Base-by-base conservation (phyloP, 2,797 vertebrate genomes). In the Cottoperca gobio region DNA sequence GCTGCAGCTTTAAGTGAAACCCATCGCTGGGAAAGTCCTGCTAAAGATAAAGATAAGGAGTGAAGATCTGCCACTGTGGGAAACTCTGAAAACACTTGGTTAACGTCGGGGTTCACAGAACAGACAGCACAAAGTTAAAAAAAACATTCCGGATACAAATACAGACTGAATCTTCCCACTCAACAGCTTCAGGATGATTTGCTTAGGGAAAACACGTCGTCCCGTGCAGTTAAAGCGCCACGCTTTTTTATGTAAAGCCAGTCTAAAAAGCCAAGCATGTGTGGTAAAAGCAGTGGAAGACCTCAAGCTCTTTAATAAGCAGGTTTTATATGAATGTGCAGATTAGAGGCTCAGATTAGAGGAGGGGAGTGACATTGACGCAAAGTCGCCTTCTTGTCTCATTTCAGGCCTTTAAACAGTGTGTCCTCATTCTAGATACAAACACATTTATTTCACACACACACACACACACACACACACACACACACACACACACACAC, bases 331-430 rank as follows among this genome's bases (percentile, higher is more conserved):
- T 42, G 52, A 86, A 73, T 46, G 77, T 45, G 62, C 61, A 87
- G 90, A 90, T 91, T 89, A 85, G 14, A 86, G 79, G 74, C 71
- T 69, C 63, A 76, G 89, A 88, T 92, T 88, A 83, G 31, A 86
- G 73, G 73, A 80, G 71, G 70, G 65, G 75, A 75, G 75, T 28
- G 60, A 71, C 64, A 16, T 6, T 23, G 48, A 40, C 43, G 54
- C 71, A 21, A 28, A 81, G 64, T 82, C 69, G 26, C 43, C 70
- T 17, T 53, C 42, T n/a, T 28, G 74, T 81, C 71, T 86, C 48
- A 76, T 66, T 73, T 67, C 45, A 72, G 82, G 52, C 48, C 52
- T 49, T 43, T 5, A 16, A 19, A 23, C 17, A 33, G 55, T 28
- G 58, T 17, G 54, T 37, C 69, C 55, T 63, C 23, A 46, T 6